These are phyloP conservation scores for Herpetotheres cachinnans DNA, from an alignment of 2,113 vertebrate species.

Conservation along the genomic window DNA sequence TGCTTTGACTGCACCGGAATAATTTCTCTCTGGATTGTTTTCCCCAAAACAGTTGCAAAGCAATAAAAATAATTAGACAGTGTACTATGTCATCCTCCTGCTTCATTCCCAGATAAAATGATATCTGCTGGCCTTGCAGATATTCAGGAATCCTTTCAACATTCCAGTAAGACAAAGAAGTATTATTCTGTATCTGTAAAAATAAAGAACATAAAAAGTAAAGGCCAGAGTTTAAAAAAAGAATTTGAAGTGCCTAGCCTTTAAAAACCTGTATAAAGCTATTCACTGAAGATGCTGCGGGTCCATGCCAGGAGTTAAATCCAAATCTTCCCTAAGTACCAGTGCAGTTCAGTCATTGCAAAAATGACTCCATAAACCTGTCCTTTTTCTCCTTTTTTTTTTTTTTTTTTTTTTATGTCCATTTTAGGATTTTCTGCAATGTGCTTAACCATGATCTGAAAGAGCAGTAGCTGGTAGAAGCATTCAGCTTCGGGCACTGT, in stretches of 20 bases:
- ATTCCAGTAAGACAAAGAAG: not conserved
- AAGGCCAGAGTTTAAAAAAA: not conserved
- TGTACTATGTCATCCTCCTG: not conserved
- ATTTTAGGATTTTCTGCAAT: not conserved
- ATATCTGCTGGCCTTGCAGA: slow-evolving; percentile 35
- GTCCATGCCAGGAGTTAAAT: not conserved
- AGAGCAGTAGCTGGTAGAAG: not conserved
- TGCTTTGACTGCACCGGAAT: not conserved
- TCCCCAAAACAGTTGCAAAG: slow-evolving; percentile 19
- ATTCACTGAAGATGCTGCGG: not conserved
- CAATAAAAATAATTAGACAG: slow-evolving; percentile 26
- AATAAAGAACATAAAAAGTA: not conserved
- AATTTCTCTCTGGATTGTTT: not conserved
- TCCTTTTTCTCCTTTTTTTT: accelerated
- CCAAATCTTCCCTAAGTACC: not conserved
- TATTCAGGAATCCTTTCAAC: not conserved
- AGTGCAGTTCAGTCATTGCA: not conserved
- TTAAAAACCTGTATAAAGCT: not conserved
- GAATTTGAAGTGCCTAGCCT: not conserved
- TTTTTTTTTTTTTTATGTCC: not conserved
- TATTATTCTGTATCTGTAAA: not conserved
- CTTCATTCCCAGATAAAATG: not conserved
- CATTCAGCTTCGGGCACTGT: not conserved
- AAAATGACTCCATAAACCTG: not conserved
- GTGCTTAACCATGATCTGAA: not conserved